Conservation (phyloP, 2,888 invertebrate genomes). For the Acleris emargana region DNA sequence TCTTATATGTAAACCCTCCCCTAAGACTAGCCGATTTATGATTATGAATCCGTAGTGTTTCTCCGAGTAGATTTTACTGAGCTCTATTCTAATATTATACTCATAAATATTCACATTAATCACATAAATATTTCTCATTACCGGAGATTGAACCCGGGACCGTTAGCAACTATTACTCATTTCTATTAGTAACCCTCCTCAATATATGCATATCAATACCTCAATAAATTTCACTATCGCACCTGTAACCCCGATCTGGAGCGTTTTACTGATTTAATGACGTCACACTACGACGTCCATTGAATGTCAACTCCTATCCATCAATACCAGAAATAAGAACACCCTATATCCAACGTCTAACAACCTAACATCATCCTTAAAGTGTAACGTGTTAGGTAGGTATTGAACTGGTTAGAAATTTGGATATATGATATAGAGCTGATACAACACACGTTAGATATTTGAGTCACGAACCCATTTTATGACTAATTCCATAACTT, state of each 20-base stretch:
- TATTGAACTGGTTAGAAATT: slow-evolving; percentile 24
- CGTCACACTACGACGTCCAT: slow-evolving; percentile 80
- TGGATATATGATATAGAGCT: slow-evolving; percentile 41
- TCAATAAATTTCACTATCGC: slow-evolving; percentile 49
- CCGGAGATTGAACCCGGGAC: no score
- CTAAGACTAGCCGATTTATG: no score
- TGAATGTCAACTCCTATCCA: slow-evolving; percentile 79
- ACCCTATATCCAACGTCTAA: not conserved
- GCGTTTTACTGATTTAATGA: slow-evolving; percentile 82
- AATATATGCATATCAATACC: slow-evolving; percentile 25
- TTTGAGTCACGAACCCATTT: slow-evolving; percentile 83
- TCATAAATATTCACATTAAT: no score
- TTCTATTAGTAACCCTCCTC: not conserved
- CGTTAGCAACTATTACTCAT: not conserved
- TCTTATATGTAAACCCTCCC: no score
- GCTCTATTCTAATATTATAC: no score
- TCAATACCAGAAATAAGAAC: not conserved
- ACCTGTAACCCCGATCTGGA: slow-evolving; percentile 75
- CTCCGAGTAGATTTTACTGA: no score
- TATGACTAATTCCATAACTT: slow-evolving; percentile 84
- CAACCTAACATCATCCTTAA: slow-evolving; percentile 40
- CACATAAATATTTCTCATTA: no score
- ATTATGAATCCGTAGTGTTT: no score
- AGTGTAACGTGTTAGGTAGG: rapidly evolving
- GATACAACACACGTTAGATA: slow-evolving; percentile 71